phyloP scores from a whole-genome alignment of 2,888 invertebrate species.

The Caenorhabditis afra region DNA sequence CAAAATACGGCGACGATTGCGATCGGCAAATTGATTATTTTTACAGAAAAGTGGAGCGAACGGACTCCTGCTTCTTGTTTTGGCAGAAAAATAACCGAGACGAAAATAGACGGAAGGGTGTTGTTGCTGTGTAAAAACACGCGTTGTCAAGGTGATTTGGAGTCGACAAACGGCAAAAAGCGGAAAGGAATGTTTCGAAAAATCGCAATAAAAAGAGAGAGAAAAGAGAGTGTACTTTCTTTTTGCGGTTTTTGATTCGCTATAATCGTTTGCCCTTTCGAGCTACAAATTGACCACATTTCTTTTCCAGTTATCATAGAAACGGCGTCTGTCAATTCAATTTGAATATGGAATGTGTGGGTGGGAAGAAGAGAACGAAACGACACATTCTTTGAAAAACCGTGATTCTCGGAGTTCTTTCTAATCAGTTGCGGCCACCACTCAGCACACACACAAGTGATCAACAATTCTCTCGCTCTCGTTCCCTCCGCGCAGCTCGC shows the following conservation, averaged over 20 bases:
- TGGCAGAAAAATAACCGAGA: neutral
- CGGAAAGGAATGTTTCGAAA: neutral
- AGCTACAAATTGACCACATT: neutral
- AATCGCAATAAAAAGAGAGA: neutral
- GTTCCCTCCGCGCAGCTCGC: neutral
- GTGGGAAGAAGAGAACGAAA: too few relatives aligned
- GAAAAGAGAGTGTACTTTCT: neutral
- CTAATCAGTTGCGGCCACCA: slow-evolving; percentile 19
- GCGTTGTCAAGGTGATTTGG: slow-evolving; percentile 11
- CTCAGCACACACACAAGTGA: slow-evolving; percentile 14
- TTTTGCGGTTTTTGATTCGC: neutral
- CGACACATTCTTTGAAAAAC: slow-evolving; percentile 9
- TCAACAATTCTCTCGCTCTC: slow-evolving; percentile 3
- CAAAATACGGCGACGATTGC: slow-evolving; percentile 23
- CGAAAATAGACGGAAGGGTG: slow-evolving; percentile 1
- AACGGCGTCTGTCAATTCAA: neutral
- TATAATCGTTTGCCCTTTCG: neutral
- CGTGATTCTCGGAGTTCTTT: slow-evolving; percentile 5
- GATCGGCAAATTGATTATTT: slow-evolving; percentile 13
- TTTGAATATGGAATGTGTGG: too few relatives aligned
- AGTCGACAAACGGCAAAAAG: neutral
- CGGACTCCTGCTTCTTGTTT: slow-evolving; percentile 9
- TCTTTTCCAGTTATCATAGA: too few relatives aligned
- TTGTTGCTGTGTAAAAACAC: neutral
- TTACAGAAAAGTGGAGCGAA: neutral